These are phyloP conservation scores for Zophobas morio DNA, from an alignment of 1,140 invertebrate species.

Conservation along the genomic window DNA sequence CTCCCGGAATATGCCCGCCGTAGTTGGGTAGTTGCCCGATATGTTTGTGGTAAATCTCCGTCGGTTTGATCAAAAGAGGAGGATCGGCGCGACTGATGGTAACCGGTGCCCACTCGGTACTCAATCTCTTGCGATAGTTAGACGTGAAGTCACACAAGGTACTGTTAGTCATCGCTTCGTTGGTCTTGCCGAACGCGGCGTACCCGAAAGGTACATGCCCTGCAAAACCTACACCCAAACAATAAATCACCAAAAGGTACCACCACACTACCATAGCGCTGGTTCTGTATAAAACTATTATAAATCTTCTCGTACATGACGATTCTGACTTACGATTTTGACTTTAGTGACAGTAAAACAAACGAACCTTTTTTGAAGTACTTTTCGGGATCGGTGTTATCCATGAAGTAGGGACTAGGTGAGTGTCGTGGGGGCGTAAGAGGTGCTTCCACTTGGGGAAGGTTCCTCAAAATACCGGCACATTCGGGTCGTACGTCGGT, in stretches of 20 bases:
- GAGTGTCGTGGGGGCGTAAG: constrained; percentile 71
- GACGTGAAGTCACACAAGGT: constrained; percentile 79
- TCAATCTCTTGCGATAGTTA: constrained; percentile 77
- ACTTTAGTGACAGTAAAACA: constrained; percentile 28
- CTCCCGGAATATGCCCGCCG: constrained; percentile 80
- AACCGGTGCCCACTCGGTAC: constrained; percentile 79
- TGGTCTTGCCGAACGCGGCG: constrained; percentile 75
- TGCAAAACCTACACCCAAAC: constrained; percentile 70
- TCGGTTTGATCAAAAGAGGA: constrained; percentile 68
- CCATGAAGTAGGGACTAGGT: constrained; percentile 80
- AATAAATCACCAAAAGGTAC: not conserved
- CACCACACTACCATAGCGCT: constrained; percentile 56
- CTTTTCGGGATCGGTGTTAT: constrained; percentile 76
- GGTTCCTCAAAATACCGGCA: constrained; percentile 72
- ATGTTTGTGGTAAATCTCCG: constrained; percentile 78
- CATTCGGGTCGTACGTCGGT: constrained; percentile 76
- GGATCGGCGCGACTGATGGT: constrained; percentile 70
- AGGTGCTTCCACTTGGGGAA: constrained; percentile 72
- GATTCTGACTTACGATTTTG: constrained; percentile 22
- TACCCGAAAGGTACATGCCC: constrained; percentile 79
- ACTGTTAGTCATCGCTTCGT: constrained; percentile 75
- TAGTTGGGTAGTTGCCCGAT: constrained; percentile 82
- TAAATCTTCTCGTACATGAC: constrained; percentile 62
- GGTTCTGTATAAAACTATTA: constrained; percentile 62
- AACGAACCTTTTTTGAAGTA: constrained; percentile 73